A percentile compares a stretch with the other conserved stretches of the same genome.
These are phyloP conservation scores for Drosophila suzukii DNA, from an alignment of 1,140 invertebrate genomes.

Conservation along the genomic window DNA sequence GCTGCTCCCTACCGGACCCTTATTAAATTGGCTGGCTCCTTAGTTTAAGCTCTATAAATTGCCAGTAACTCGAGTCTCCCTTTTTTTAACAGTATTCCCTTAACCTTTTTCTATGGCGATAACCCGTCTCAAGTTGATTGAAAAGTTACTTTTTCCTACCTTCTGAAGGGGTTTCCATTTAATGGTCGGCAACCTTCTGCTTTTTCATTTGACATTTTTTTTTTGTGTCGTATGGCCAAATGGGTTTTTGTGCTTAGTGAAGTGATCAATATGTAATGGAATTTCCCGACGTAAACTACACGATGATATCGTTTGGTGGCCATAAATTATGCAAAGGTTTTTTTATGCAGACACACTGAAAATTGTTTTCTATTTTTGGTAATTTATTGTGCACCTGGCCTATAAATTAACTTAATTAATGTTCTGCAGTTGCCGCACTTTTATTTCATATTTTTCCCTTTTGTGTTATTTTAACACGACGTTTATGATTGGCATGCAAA, in stretches of 20 bases:
- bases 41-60: constrained; percentile 15
- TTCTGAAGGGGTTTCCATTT: constrained; percentile 48
- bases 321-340: constrained; percentile 47
- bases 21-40: constrained; percentile 20
- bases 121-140: constrained; percentile 77
- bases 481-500: constrained; percentile 14
- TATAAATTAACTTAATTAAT: constrained; percentile 48
- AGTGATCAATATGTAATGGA: constrained; percentile 48
- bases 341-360: constrained; percentile 10
- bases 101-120: constrained; percentile 32
- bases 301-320: constrained; percentile 11
- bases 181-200: constrained; percentile 27
- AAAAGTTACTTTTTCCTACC: constrained; percentile 65
- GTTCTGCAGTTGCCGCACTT: constrained; percentile 15
- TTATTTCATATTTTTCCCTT: constrained; percentile 38
- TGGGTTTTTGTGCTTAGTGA: constrained; percentile 39
- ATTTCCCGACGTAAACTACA: constrained; percentile 14
- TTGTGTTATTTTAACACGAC: background rate
- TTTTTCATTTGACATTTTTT: constrained; percentile 40
- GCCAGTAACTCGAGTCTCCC: constrained; percentile 42
- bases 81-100: background rate
- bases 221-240: constrained; percentile 28
- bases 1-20: constrained; percentile 19
- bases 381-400: constrained; percentile 39
- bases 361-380: constrained; percentile 9